Evolutionary conservation across 2,888 invertebrate genomes (phyloP), one percentile per base, ranked within the genome.

Genomic region (Cosmia pyralina): DNA sequence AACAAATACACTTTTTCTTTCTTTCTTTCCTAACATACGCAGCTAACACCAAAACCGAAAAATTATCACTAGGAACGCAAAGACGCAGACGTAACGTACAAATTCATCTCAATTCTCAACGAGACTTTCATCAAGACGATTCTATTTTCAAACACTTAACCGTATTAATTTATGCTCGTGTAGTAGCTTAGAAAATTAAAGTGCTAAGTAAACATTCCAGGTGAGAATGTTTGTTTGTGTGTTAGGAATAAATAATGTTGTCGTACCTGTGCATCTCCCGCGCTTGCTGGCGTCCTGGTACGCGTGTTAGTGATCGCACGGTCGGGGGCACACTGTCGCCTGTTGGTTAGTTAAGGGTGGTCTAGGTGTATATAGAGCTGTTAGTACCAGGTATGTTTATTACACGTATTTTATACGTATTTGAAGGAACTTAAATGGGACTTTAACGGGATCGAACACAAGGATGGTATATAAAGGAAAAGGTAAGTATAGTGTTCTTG

Each of bases 231-330:
- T 86, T 75, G 72, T 81, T 85, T 85, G 70, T 78, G 38, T 77
- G 76, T 72, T 69, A 69, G 57, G 58, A 75, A 81, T 81, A 81
- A 77, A 75, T 82, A 72, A 71, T 79, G 65, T 53, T 63, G 67
- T 87, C 90, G 87, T 88, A 93, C 92, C 92, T 92, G 83, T 91
- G 90, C 92, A 93, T 94, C 84, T 88, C 88, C 85, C 85, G 87
- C 87, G 88, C 77, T 75, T 81, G 75, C 74, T 74, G 81, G 71
- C 71, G 78, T 66, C 80, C 72, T 74, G 72, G 66, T 71, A 75
- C 87, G 85, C 89, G 90, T 88, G 87, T 84, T 82, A 68, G 69
- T 90, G 85, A 88, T 84, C 77, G 75, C 87, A 86, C 88, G 83
- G 86, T 82, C 87, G 82, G 86, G 85, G 87, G 86, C 85, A 84